Evolutionary conservation across 2,888 invertebrate genomes (phyloP).

Genomic region (Apamea anceps): DNA sequence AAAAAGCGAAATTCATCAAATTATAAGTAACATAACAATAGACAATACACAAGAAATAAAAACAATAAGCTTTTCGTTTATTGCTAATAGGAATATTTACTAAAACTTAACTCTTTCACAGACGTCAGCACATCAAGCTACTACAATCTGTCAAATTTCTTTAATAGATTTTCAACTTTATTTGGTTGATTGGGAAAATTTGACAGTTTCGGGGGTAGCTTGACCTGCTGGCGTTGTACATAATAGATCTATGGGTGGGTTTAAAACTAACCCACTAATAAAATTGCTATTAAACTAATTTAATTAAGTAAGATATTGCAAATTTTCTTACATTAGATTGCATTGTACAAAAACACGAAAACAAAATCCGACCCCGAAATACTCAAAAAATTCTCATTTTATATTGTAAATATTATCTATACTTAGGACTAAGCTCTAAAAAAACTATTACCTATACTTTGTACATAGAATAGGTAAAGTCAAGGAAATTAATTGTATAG

Average conservation of each 20-base stretch:
- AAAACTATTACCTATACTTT: background rate
- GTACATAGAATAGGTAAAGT: background rate
- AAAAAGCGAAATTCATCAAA: background rate
- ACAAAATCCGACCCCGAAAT: background rate
- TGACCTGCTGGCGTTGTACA: background rate
- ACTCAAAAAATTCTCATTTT: background rate
- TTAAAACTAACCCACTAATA: background rate
- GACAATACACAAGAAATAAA: background rate
- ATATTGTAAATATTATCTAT: background rate
- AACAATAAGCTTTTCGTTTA: background rate
- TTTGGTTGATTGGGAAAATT: too few relatives aligned
- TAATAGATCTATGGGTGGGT: background rate
- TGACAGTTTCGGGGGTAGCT: too few relatives aligned
- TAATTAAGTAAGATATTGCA: background rate
- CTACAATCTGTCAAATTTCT: too few relatives aligned
- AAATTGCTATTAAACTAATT: background rate
- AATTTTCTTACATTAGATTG: background rate
- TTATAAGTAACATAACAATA: background rate
- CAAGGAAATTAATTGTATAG: background rate
- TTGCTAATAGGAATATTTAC: background rate
- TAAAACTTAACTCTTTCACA: conserved; percentile 2
- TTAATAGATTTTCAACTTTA: too few relatives aligned
- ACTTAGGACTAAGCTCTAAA: background rate
- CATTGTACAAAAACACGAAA: background rate
- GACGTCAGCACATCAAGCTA: too few relatives aligned